Conservation (phyloP, 2,113 vertebrate species). For the Pithys albifrons region DNA sequence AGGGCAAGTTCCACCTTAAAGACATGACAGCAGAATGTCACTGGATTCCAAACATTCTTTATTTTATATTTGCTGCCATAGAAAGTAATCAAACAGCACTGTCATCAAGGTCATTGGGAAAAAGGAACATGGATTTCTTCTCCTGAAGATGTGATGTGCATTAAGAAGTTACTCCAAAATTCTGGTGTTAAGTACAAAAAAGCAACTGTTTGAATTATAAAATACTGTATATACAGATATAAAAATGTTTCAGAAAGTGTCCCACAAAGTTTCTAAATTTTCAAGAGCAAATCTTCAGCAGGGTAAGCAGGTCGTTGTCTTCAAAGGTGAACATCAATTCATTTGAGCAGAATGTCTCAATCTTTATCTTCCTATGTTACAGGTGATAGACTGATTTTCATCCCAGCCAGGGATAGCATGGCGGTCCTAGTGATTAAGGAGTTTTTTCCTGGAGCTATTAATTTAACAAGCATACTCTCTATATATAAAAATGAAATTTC, state of each 20-base stretch:
- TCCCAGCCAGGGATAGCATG: background rate
- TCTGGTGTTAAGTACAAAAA: conserved; percentile 60
- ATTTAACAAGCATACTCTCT: conserved; percentile 54
- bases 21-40: background rate
- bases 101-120: background rate
- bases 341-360: background rate
- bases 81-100: background rate
- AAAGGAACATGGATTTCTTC: background rate
- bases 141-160: background rate
- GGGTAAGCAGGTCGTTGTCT: background rate
- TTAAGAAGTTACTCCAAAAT: conserved; percentile 48
- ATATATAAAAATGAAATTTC: conserved; percentile 49
- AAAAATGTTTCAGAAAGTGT: conserved; percentile 40
- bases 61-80: conserved; percentile 20
- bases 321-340: background rate
- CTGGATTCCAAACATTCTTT: conserved; percentile 52
- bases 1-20: background rate
- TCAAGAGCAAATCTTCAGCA: conserved; percentile 12
- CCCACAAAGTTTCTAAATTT: conserved; percentile 38
- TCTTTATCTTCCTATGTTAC: conserved; percentile 4
- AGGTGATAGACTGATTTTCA: conserved; percentile 9
- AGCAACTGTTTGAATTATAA: conserved; percentile 46
- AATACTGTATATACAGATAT: conserved; percentile 48
- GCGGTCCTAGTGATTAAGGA: conserved; percentile 1
- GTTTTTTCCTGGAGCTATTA: conserved; percentile 22